Base-by-base conservation (phyloP, 1,140 invertebrate species). In the Batillaria attramentaria region DNA sequence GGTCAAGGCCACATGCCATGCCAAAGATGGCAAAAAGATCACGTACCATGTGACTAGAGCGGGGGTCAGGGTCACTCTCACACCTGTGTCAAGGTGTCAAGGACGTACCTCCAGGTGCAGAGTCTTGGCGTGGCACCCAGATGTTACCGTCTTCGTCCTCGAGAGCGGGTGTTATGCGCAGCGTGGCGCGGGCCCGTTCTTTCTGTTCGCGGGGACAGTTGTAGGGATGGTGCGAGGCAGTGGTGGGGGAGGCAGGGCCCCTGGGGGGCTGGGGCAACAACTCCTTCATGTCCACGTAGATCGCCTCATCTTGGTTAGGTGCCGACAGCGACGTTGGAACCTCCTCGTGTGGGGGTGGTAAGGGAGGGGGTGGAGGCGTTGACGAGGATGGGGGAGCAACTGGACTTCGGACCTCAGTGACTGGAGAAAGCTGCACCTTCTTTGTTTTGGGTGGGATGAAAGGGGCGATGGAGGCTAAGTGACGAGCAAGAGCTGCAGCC, bases 381-480 rank as follows among this genome's bases (percentile, higher is more conserved):
- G n/a, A n/a, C n/a, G n/a, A n/a, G 4, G 35, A 31, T 24, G 35
- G 39, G n/a, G 35, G 20, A 28, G 41, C 70, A 31, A 33, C 73
- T 18, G 73, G 54, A 39, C 73, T 75, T 39, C 72, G 65, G 18
- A 79, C 84, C 69, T 89, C 88, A 43, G 84, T 78, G 16, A 89
- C 88, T 5, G 88, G 88, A 57, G 88, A 88, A 46, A 88, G 60
- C 33, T 79, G 86, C 50, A 86, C 84, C 37, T 68, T 79, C 77
- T 86, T 88, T 46, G 80, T 83, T 82, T 89, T 89, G 28, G 88
- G 88, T 74, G 88, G 88, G 43, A 89, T 81, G 70, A 86, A 85
- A 68, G 88, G 88, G 77, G 88, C 84, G 41, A 87, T 65, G n/a
- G 84, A 80, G 16, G 76, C 74, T 42, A 86, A 84, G 77, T 86